Conservation (phyloP, 2,888 invertebrate species). For the Lepas anatifera region DNA sequence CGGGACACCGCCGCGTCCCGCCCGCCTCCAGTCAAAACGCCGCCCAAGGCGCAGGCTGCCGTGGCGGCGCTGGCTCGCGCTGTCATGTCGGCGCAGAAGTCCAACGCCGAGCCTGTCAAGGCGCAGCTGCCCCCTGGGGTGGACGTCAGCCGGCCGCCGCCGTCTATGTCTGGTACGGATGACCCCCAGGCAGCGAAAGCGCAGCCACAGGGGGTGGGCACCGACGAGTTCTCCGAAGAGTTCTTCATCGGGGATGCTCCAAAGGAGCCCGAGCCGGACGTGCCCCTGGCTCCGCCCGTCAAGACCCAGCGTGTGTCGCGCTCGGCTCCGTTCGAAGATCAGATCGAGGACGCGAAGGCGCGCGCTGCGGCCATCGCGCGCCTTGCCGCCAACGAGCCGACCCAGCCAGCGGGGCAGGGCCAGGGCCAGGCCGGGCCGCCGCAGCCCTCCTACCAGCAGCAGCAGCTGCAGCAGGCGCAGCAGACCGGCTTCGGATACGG, state of each 20-base stretch:
- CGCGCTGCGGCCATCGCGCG: constrained; percentile 4
- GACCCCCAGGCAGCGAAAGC: background rate
- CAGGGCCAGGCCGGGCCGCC: background rate
- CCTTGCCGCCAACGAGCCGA: background rate
- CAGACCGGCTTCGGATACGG: background rate
- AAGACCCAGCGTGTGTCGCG: background rate
- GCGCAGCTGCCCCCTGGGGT: background rate
- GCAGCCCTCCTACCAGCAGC: background rate
- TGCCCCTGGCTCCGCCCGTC: background rate
- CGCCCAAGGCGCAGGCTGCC: background rate
- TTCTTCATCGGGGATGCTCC: background rate
- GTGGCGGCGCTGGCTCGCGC: background rate
- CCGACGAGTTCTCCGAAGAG: background rate
- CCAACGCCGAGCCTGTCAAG: background rate
- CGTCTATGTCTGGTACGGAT: background rate
- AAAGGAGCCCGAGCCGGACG: background rate
- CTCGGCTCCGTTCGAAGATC: background rate
- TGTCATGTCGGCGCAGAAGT: background rate
- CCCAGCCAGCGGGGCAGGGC: too few species aligned
- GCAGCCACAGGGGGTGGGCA: too few species aligned
- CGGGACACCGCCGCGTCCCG: background rate
- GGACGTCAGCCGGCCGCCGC: background rate
- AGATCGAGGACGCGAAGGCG: background rate
- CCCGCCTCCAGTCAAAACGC: background rate
- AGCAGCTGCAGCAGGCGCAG: background rate